Evolutionary conservation across 2,113 vertebrate species (phyloP).

Genomic region (Lagopus muta): DNA sequence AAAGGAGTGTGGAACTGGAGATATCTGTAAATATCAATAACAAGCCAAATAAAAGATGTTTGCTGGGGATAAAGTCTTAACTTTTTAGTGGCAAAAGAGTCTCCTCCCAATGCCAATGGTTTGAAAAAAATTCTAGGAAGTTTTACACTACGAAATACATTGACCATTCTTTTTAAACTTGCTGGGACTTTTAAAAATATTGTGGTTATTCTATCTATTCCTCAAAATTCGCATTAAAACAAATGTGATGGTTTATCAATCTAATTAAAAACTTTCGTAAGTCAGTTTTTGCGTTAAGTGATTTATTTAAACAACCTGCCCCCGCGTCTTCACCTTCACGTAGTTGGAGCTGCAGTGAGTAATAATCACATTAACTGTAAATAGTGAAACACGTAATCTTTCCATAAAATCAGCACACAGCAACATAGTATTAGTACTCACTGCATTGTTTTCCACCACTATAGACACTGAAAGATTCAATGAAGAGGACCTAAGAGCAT

Average conservation of each 20-base stretch:
- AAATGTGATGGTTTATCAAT: not conserved
- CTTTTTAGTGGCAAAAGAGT: not conserved
- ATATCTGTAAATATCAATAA: not conserved
- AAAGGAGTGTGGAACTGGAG: not conserved
- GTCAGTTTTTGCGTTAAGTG: not conserved
- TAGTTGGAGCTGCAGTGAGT: not conserved
- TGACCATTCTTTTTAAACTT: not conserved
- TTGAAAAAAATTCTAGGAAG: not conserved
- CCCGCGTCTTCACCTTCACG: not conserved
- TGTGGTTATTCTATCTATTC: conserved; percentile 3
- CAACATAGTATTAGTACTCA: not conserved
- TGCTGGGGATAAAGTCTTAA: conserved; percentile 58
- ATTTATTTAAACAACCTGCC: not conserved
- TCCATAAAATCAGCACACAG: not conserved
- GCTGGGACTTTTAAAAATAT: not conserved
- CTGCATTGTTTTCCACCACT: not conserved
- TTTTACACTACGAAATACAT: conserved; percentile 21
- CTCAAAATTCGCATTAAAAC: not conserved
- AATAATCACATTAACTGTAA: not conserved
- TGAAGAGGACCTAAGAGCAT: not conserved
- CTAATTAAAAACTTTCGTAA: conserved; percentile 44
- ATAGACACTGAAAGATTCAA: not conserved
- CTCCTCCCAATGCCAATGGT: not conserved
- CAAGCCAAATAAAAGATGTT: not conserved
- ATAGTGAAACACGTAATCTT: not conserved